Percentiles rank a stretch among this genome's conserved stretches.
These are phyloP conservation scores for Megastigmus dorsalis DNA, from an alignment of 2,888 invertebrate genomes.

Conservation along the genomic window DNA sequence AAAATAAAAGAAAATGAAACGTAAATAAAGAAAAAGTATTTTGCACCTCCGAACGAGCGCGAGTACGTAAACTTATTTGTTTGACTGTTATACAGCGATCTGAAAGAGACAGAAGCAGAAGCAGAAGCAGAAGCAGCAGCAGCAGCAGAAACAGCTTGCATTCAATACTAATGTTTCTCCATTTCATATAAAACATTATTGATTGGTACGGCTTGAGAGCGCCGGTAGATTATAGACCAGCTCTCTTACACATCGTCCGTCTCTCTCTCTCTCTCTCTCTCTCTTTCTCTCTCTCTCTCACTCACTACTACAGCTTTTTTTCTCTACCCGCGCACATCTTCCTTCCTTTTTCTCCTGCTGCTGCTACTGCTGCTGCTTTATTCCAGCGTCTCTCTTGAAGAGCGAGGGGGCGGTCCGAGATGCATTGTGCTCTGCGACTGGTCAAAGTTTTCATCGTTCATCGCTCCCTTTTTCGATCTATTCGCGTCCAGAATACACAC, in stretches of 20 bases:
- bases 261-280: not conserved
- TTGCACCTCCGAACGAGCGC: too few relatives aligned
- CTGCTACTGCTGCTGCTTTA: slow-evolving; percentile 26
- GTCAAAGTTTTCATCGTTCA: slow-evolving; percentile 66
- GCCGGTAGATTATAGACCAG: slow-evolving; percentile 34
- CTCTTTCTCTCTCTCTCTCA: slow-evolving; percentile 1
- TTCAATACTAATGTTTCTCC: slow-evolving; percentile 12
- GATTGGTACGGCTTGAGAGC: slow-evolving; percentile 62
- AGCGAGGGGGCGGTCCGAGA: slow-evolving; percentile 62
- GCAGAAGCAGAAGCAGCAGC: too few relatives aligned
- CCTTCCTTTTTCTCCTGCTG: slow-evolving; percentile 24
- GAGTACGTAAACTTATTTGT: slow-evolving; percentile 8
- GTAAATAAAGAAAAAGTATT: not conserved
- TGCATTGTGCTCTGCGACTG: slow-evolving; percentile 67
- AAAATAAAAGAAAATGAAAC: not conserved
- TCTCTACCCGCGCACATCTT: slow-evolving; percentile 21
- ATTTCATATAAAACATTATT: slow-evolving; percentile 69
- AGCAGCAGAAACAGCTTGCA: too few relatives aligned
- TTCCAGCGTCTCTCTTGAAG: slow-evolving; percentile 44
- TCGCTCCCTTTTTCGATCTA: slow-evolving; percentile 56
- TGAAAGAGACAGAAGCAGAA: not conserved
- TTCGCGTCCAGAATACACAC: slow-evolving; percentile 24
- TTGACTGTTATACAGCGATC: not conserved
- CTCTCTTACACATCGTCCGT: not conserved
- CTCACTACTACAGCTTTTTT: slow-evolving; percentile 13